Conservation (phyloP, 2,888 invertebrate genomes). For the Euplagia quadripunctaria region DNA sequence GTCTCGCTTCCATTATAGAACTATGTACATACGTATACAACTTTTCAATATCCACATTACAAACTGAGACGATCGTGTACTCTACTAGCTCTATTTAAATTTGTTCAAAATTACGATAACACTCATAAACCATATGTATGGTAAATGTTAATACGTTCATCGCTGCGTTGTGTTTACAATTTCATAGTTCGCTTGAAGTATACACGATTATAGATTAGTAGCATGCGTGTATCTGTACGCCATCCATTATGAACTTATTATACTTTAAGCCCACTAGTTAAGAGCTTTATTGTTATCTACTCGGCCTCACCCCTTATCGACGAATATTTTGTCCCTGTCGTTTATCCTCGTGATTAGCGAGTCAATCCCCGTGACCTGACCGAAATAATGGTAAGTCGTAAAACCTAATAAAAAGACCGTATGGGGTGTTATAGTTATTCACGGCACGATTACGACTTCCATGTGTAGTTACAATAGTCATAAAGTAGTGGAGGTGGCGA, state of each 20-base stretch:
- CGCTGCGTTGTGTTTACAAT: slow-evolving; percentile 56
- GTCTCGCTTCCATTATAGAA: neutral
- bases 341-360: slow-evolving; percentile 59
- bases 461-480: slow-evolving; percentile 35
- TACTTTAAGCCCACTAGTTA: slow-evolving; percentile 56
- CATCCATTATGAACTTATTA: slow-evolving; percentile 51
- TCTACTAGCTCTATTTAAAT: slow-evolving; percentile 34
- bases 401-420: slow-evolving; percentile 60
- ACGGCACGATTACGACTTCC: slow-evolving; percentile 35
- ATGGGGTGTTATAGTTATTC: slow-evolving; percentile 38
- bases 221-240: slow-evolving; percentile 41
- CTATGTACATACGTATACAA: neutral
- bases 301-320: slow-evolving; percentile 45
- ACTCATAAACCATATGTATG: slow-evolving; percentile 58
- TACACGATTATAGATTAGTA: slow-evolving; percentile 55
- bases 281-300: slow-evolving; percentile 58
- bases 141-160: slow-evolving; percentile 59
- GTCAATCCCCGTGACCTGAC: slow-evolving; percentile 55
- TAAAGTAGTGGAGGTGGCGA: slow-evolving; percentile 39
- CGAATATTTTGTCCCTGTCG: slow-evolving; percentile 49
- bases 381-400: slow-evolving; percentile 57
- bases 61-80: slow-evolving; percentile 23
- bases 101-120: slow-evolving; percentile 44
- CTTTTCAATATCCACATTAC: neutral
- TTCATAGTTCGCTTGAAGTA: slow-evolving; percentile 55